Evolutionary conservation across 2,113 vertebrate species (phyloP).

Genomic region (Lamprotornis superbus): DNA sequence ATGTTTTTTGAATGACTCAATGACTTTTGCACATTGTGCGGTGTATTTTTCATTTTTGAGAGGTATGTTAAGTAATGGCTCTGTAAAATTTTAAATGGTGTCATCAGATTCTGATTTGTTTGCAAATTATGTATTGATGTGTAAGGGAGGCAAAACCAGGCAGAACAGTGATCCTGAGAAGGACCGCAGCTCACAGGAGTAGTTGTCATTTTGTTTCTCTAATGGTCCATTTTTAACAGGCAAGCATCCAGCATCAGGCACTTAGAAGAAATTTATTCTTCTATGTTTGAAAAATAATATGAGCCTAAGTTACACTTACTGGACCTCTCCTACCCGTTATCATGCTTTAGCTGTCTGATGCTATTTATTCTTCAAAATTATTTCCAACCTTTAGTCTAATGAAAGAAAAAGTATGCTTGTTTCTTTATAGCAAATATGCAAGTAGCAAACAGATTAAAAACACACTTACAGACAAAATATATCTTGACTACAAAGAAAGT

Average conservation of each 20-base stretch:
- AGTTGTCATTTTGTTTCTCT: not conserved
- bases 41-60: not conserved
- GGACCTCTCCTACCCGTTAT: not conserved
- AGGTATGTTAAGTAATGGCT: not conserved
- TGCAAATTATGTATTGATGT: not conserved
- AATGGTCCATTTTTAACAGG: not conserved
- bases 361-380: not conserved
- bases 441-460: not conserved
- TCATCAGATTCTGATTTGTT: not conserved
- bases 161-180: not conserved
- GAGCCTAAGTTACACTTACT: not conserved
- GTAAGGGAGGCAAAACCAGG: not conserved
- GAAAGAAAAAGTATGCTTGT: not conserved
- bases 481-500: not conserved
- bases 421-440: not conserved
- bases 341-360: not conserved
- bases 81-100: not conserved
- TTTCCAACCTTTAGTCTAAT: slow-evolving; percentile 30
- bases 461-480: not conserved
- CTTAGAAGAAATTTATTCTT: not conserved
- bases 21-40: not conserved
- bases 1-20: not conserved
- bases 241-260: not conserved
- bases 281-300: not conserved
- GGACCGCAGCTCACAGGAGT: not conserved